Evolutionary conservation across 2,888 invertebrate genomes (phyloP).

Genomic region (Argyra leucocephala): DNA sequence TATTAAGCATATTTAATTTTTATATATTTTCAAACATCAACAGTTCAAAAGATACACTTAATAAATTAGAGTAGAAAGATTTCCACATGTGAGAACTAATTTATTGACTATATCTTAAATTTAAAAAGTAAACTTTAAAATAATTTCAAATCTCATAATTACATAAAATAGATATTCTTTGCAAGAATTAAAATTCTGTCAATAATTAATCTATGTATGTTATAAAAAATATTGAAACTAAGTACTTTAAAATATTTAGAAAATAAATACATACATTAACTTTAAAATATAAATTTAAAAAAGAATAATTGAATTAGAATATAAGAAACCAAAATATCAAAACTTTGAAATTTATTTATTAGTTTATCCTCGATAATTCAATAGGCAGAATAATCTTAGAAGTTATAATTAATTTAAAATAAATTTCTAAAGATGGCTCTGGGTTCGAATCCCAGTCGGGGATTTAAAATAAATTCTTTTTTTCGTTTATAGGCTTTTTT

Average conservation of each 20-base stretch:
- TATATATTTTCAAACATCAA: slow-evolving; percentile 23
- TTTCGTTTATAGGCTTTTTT: too few species aligned
- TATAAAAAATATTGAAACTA: background rate
- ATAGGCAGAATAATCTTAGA: slow-evolving; percentile 23
- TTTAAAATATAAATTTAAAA: too few species aligned
- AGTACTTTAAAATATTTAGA: background rate
- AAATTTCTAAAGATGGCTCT: slow-evolving; percentile 21
- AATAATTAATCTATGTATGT: background rate
- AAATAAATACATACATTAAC: too few species aligned
- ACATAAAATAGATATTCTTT: background rate
- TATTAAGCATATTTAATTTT: too few species aligned
- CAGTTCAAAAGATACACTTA: slow-evolving; percentile 24
- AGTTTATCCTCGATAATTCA: slow-evolving; percentile 24
- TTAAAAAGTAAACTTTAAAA: background rate
- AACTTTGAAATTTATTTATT: background rate
- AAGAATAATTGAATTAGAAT: too few species aligned
- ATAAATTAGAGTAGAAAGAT: slow-evolving; percentile 20
- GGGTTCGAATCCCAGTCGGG: slow-evolving; percentile 26
- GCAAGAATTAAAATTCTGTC: background rate
- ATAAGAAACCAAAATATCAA: background rate
- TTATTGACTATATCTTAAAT: slow-evolving; percentile 22
- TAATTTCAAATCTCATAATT: too few species aligned
- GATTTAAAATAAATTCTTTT: slow-evolving; percentile 1
- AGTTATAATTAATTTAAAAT: background rate
- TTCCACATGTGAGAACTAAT: slow-evolving; percentile 25